Evolutionary conservation across 1,140 invertebrate species (phyloP), one percentile per base, ranked within the genome.

Genomic region (Sarcophaga peregrina): DNA sequence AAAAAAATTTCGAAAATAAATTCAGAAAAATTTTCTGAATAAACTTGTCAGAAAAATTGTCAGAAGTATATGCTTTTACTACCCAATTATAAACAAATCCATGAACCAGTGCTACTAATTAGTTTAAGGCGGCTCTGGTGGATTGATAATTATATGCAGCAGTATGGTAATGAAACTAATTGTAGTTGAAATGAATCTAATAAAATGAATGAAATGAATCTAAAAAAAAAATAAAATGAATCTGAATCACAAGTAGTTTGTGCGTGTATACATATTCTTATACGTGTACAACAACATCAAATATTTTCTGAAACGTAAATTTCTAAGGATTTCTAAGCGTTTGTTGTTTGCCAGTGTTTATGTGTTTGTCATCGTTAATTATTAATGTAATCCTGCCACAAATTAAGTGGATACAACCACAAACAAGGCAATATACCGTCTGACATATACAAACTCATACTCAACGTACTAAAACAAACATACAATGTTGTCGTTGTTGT

Each of bases 311-410:
- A 9, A 25, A 17, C 52, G 50, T 46, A 25, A 48, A 45, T 62
- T 20, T 52, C 48, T 20, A 37, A 37, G 13, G 80, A 6, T 58
- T 20, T 81, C 25, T 25, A 52, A 46, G 47, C 45, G 80, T 10
- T 37, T 81, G 80, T 58, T 48, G 15, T 76, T 5, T 48, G 46
- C 47, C 1, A 47, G 45, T 48, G 62, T 25, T 20, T 9, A 11
- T 9, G 15, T 52, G n/a, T 78, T 78, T 78, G 17, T 50, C 11
- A 54, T 15, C 52, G 37, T 81, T 52, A 25, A 45, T 62, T 58
- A 88, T 88, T 88, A 87, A 88, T 87, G 87, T 89, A 89, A 89
- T 89, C 88, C 87, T 89, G 88, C 88, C 88, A 85, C n/a, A n/a
- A 89, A 89, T 89, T 86, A 89, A 89, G 87, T 89, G 86, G 25